Evolutionary conservation across 1,140 invertebrate genomes (phyloP), one percentile per base, ranked within the genome.

Genomic region (Bombus turneri): DNA sequence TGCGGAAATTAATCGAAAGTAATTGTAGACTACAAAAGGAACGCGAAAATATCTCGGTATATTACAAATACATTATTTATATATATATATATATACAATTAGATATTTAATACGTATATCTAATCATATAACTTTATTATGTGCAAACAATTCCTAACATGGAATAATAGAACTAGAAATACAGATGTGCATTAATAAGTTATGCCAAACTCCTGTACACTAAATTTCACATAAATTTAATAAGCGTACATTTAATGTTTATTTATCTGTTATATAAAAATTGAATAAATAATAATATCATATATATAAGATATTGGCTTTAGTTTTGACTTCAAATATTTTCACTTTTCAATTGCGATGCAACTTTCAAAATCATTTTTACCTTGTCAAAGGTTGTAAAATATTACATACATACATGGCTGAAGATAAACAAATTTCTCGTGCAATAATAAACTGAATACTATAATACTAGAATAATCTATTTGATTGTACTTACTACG

Each of bases 211-310:
- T 39, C 28, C 10, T 66, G 62, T 83, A 77, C 73, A 66, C 15
- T 83, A 83, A 34, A 57, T 68, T 74, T 64, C 41, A 8, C 59
- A 82, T 82, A 75, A 82, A 64, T 82, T 64, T 64, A 68, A 69
- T 83, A 69, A 76, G 81, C 73, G 73, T 69, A 47, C 43, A n/a
- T 68, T 77, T 69, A 53, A 68, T 39, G 3, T 53, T 76, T 43
- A 47, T 75, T 83, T 83, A 77, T 53, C 15, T 39, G n/a, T 77
- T 41, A 76, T 64, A n/a, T 76, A 83, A 83, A 83, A 77, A 69
- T 77, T 75, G 53, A 83, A 83, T 83, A 83, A 83, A 83, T 83
- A 83, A n/a, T 77, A 41, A 75, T 75, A 83, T 47, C 64, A 64
- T 64, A 18, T 15, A 53, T 75, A 18, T 77, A 69, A 76, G 59